Evolutionary conservation across 2,113 vertebrate genomes (phyloP).

Genomic region (Lagopus leucura): DNA sequence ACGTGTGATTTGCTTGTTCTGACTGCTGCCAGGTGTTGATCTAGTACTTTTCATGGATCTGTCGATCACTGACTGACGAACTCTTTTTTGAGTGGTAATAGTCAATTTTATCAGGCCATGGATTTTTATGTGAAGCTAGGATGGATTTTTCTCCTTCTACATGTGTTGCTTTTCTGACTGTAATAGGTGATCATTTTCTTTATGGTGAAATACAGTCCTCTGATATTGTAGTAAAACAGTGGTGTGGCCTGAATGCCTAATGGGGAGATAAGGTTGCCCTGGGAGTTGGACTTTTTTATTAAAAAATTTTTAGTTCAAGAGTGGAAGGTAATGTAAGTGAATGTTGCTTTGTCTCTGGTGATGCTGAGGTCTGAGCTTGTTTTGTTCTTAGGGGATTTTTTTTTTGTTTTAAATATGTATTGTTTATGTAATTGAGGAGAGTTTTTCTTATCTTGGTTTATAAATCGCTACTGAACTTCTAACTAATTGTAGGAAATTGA

Average conservation of each 20-base stretch:
- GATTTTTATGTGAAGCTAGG: conserved; percentile 16
- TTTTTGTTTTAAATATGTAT: not conserved
- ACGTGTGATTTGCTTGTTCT: not conserved
- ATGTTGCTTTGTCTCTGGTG: conserved; percentile 25
- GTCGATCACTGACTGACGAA: not conserved
- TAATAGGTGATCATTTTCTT: conserved; percentile 58
- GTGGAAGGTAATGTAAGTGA: conserved; percentile 58
- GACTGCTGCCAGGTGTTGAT: not conserved
- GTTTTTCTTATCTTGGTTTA: conserved; percentile 32
- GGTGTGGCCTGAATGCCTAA: conserved; percentile 27
- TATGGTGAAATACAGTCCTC: conserved; percentile 41
- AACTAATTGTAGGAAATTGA: conserved; percentile 92
- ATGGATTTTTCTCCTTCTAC: not conserved
- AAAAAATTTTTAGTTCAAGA: conserved; percentile 53
- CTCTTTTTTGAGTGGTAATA: not conserved
- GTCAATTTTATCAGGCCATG: not conserved
- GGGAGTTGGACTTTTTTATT: conserved; percentile 32
- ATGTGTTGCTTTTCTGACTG: conserved; percentile 37
- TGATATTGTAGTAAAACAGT: conserved; percentile 47
- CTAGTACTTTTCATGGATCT: not conserved
- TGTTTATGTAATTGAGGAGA: not conserved
- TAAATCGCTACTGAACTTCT: conserved; percentile 73
- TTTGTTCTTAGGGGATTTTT: not conserved
- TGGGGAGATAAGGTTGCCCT: conserved; percentile 24
- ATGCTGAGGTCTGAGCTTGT: not conserved